Percentiles rank a stretch among this genome's conserved stretches.
Conservation (phyloP, 2,888 invertebrate species). For the Plemyria rubiginata region DNA sequence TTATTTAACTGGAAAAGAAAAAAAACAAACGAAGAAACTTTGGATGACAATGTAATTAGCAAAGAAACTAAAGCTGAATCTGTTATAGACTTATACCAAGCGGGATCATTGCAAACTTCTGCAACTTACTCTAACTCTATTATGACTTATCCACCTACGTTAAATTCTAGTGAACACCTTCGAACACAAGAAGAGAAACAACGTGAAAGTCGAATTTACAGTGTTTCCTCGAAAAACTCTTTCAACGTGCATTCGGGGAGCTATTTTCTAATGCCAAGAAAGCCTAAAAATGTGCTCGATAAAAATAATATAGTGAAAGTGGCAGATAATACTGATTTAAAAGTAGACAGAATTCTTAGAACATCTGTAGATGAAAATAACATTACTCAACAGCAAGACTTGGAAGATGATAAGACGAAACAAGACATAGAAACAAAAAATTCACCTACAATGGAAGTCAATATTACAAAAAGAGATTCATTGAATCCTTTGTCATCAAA, state of each 20-base stretch:
- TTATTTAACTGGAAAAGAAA: constrained; percentile 43
- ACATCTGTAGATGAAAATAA: constrained; percentile 1
- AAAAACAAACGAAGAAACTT: constrained; percentile 19
- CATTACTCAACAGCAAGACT: neutral
- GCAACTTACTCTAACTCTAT: constrained; percentile 55
- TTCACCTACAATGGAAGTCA: constrained; percentile 2
- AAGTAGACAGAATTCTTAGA: constrained; percentile 1
- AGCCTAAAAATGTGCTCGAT: constrained; percentile 34
- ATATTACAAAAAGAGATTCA: neutral
- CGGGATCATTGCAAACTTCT: constrained; percentile 36
- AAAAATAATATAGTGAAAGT: constrained; percentile 19
- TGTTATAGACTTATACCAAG: constrained; percentile 44
- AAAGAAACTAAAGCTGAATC: constrained; percentile 39
- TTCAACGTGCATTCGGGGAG: constrained; percentile 44
- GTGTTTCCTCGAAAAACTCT: constrained; percentile 36
- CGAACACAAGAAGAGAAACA: constrained; percentile 41
- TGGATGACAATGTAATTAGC: constrained; percentile 28
- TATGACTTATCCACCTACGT: constrained; percentile 62
- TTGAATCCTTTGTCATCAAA: neutral
- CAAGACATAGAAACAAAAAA: neutral
- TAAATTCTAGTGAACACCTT: constrained; percentile 44
- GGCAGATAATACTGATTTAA: constrained; percentile 21
- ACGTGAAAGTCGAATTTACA: constrained; percentile 15
- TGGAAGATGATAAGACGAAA: constrained; percentile 2
- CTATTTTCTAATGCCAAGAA: constrained; percentile 56